Percentiles rank a stretch among this genome's conserved stretches.
Conservation (phyloP, 2,888 invertebrate species). For the Dione juno region DNA sequence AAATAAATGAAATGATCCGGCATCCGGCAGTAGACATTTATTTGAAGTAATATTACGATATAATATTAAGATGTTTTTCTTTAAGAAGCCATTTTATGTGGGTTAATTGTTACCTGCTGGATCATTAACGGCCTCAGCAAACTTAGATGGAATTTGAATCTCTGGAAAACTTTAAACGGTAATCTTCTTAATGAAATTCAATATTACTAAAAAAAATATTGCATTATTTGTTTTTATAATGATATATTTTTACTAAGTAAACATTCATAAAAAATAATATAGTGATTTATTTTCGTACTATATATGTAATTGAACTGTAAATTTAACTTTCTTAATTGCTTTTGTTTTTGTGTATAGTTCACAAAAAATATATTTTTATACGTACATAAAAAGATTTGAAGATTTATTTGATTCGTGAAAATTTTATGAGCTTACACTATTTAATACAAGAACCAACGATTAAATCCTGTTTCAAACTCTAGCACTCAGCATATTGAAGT, state of each 20-base stretch:
- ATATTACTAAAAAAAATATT: conserved; percentile 9
- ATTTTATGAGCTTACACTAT: no score
- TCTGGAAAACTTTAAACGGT: conserved; percentile 19
- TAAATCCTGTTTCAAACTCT: background rate
- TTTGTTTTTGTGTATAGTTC: no score
- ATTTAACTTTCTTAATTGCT: no score
- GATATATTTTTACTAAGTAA: no score
- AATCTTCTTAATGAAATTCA: conserved; percentile 23
- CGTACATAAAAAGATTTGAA: no score
- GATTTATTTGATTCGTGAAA: no score
- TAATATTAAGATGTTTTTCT: background rate
- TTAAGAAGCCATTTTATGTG: conserved; percentile 6
- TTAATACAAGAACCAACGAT: background rate
- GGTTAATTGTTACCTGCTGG: conserved; percentile 24
- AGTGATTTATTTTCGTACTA: no score
- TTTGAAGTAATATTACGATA: background rate
- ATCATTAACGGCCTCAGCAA: conserved; percentile 17
- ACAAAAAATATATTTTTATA: no score
- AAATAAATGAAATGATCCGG: no score
- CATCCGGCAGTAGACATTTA: background rate
- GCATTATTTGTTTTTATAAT: background rate
- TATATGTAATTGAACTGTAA: no score
- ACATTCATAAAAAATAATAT: no score
- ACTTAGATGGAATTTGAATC: conserved; percentile 27
- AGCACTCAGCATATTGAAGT: no score